Percentiles rank a stretch among this genome's conserved stretches.
These are phyloP conservation scores for Drosophila bocqueti DNA, from an alignment of 1,140 invertebrate genomes.

Conservation along the genomic window DNA sequence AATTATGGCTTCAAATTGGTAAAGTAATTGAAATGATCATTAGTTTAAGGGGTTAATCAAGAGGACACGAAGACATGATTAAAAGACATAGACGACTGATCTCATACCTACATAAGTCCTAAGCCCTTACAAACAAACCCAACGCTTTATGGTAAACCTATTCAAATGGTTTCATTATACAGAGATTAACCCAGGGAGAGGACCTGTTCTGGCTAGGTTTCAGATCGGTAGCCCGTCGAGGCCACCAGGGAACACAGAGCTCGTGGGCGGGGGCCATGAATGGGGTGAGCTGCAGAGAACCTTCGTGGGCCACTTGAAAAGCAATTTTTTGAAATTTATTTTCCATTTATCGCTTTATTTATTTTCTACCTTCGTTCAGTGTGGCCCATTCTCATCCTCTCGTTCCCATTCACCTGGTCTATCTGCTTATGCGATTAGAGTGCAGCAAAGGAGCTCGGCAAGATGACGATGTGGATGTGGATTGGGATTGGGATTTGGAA, in stretches of 20 bases:
- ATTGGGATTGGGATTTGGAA: slow-evolving; percentile 12
- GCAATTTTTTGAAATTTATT: slow-evolving; percentile 79
- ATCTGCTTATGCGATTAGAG: slow-evolving; percentile 79
- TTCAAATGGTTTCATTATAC: slow-evolving; percentile 15
- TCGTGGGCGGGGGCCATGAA: slow-evolving; percentile 18
- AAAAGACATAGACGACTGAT: background rate
- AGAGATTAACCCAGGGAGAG: background rate
- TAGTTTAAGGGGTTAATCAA: background rate
- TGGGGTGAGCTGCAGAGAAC: slow-evolving; percentile 20
- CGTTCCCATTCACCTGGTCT: slow-evolving; percentile 30
- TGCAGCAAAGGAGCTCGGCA: slow-evolving; percentile 53
- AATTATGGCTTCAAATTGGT: background rate
- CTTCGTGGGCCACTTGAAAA: slow-evolving; percentile 72
- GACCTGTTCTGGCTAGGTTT: slow-evolving; percentile 19
- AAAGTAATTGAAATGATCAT: background rate
- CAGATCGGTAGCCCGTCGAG: slow-evolving; percentile 27
- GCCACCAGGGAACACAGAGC: slow-evolving; percentile 23
- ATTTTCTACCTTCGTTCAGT: slow-evolving; percentile 70
- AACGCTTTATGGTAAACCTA: slow-evolving; percentile 16
- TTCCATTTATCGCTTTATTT: slow-evolving; percentile 82
- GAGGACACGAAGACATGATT: slow-evolving; percentile 1
- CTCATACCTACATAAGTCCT: background rate
- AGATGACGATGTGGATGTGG: slow-evolving; percentile 41
- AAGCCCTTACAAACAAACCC: background rate
- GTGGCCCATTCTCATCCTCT: slow-evolving; percentile 42